These are phyloP conservation scores for Cyclopterus lumpus DNA, from an alignment of 2,797 vertebrate genomes.

Conservation along the genomic window DNA sequence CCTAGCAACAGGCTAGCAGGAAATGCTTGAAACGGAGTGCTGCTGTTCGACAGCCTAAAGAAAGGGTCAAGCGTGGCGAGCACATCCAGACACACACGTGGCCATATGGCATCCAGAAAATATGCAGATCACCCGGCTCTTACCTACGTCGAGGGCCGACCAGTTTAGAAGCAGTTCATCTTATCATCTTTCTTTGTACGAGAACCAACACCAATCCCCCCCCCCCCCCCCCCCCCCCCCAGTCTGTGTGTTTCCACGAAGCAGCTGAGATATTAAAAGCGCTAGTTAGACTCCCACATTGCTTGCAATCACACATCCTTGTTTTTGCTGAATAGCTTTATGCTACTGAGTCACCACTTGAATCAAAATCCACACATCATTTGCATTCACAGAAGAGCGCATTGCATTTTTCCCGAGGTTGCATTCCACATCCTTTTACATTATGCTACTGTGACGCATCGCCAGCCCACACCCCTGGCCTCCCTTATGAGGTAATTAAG, in stretches of 20 bases:
- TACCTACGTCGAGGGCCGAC: slow-evolving; percentile 25
- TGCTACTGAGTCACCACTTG: slow-evolving; percentile 26
- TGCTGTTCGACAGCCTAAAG: slow-evolving; percentile 46
- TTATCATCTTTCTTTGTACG: slow-evolving; percentile 21
- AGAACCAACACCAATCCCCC: slow-evolving; percentile 1
- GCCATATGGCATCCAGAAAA: slow-evolving; percentile 47
- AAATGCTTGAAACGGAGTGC: slow-evolving; percentile 57
- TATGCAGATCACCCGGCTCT: slow-evolving; percentile 50
- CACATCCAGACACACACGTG: slow-evolving; percentile 47
- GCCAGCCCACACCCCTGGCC: slow-evolving; percentile 65
- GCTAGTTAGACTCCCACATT: slow-evolving; percentile 18
- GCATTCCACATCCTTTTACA: slow-evolving; percentile 46
- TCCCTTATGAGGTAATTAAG: slow-evolving; percentile 74
- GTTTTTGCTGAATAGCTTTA: slow-evolving; percentile 20
- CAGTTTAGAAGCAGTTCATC: slow-evolving; percentile 39
- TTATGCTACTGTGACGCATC: slow-evolving; percentile 60
- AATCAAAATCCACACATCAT: slow-evolving; percentile 37
- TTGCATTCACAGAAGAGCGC: slow-evolving; percentile 15
- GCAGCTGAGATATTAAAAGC: slow-evolving; percentile 40
- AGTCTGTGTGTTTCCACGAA: slow-evolving; percentile 38
- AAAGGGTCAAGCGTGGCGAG: slow-evolving; percentile 56
- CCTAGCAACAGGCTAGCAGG: slow-evolving; percentile 54
- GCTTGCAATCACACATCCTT: slow-evolving; percentile 22
- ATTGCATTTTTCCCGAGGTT: slow-evolving; percentile 21
- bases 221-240: too few species aligned